phyloP scores from a whole-genome alignment of 2,113 vertebrate genomes.

The Tragelaphus strepsiceros region DNA sequence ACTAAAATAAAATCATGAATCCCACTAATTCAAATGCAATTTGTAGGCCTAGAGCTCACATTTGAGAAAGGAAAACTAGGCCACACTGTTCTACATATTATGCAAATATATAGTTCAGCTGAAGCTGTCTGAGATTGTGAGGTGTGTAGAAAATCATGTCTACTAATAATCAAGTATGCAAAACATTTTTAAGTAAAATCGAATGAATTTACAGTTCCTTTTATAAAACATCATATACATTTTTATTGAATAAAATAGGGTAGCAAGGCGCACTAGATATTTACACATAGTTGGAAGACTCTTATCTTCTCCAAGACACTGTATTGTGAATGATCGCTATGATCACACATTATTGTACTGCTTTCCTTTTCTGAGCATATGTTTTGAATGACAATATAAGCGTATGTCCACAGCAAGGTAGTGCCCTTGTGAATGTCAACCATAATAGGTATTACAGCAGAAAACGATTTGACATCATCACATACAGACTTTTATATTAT shows the following conservation, averaged over 20 bases:
- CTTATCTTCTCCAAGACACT: background rate
- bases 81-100: background rate
- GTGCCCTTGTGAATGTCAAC: background rate
- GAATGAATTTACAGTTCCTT: background rate
- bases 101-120: background rate
- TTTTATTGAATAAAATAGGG: background rate
- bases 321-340: background rate
- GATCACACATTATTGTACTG: background rate
- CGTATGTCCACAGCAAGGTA: background rate
- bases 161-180: background rate
- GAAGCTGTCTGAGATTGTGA: background rate
- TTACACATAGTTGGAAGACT: background rate
- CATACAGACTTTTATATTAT: background rate
- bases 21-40: background rate
- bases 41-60: background rate
- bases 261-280: background rate
- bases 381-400: background rate
- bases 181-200: constrained; percentile 18
- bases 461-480: background rate
- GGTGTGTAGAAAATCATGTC: background rate
- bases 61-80: background rate
- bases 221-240: background rate
- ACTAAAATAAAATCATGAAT: constrained; percentile 52
- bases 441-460: background rate
- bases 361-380: background rate